phyloP scores from a whole-genome alignment of 2,888 invertebrate species.

The Lepidochrysops patricia region DNA sequence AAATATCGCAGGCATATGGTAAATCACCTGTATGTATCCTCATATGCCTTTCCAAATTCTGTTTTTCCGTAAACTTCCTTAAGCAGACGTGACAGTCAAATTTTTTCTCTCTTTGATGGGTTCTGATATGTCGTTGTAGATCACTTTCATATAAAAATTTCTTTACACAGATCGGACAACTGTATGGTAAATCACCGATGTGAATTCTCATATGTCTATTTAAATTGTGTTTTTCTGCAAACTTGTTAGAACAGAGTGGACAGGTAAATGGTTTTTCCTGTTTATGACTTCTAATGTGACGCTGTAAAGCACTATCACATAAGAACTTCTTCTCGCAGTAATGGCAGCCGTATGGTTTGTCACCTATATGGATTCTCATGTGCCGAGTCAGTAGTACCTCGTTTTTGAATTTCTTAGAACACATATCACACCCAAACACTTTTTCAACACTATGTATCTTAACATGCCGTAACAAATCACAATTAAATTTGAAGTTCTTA shows the following conservation, averaged over 20 bases:
- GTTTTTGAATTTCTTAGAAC: background rate
- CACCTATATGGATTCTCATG: background rate
- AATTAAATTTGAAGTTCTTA: background rate
- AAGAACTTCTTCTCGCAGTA: background rate
- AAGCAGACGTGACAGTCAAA: no score
- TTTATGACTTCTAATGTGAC: background rate
- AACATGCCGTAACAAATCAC: background rate
- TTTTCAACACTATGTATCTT: background rate
- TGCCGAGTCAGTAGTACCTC: background rate
- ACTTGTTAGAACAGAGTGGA: background rate
- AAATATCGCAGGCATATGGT: no score
- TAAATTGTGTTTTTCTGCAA: background rate
- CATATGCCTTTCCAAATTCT: no score
- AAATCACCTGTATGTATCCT: no score
- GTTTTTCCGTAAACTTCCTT: no score
- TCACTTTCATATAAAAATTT: no score
- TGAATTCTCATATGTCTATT: background rate
- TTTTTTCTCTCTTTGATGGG: no score
- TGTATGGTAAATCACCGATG: background rate
- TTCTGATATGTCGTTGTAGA: no score
- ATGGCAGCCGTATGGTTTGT: background rate
- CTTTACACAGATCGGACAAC: background rate
- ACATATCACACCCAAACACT: background rate
- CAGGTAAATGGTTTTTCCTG: background rate
- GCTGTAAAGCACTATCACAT: background rate